phyloP scores from a whole-genome alignment of 2,888 invertebrate species.

The Nymphalis urticae region DNA sequence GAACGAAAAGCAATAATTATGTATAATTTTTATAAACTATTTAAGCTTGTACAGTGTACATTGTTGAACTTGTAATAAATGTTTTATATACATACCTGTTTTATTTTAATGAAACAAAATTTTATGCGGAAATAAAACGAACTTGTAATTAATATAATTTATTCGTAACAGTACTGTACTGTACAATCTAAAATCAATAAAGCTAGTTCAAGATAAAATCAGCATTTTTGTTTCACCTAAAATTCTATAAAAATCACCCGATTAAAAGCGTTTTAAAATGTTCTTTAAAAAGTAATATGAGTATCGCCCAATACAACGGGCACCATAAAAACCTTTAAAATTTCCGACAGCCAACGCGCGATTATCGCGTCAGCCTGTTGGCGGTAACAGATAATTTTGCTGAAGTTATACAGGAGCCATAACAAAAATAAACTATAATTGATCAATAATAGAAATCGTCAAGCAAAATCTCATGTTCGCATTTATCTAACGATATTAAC shows the following conservation, averaged over 20 bases:
- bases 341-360: constrained; percentile 50
- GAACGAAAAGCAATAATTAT: background rate
- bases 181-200: constrained; percentile 61
- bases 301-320: constrained; percentile 45
- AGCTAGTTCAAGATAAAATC: constrained; percentile 55
- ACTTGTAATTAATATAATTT: constrained; percentile 42
- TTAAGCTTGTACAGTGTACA: constrained; percentile 11
- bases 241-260: constrained; percentile 58
- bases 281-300: constrained; percentile 40
- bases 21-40: background rate
- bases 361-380: constrained; percentile 9
- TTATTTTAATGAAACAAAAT: background rate
- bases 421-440: background rate
- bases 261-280: constrained; percentile 51
- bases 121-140: constrained; percentile 11
- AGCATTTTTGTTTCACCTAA: constrained; percentile 52
- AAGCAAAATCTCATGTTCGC: constrained; percentile 20
- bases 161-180: constrained; percentile 45
- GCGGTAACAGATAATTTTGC: background rate
- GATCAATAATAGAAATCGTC: constrained; percentile 9
- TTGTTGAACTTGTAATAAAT: background rate
- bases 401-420: background rate
- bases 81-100: background rate
- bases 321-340: constrained; percentile 64
- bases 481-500: background rate